phyloP scores from a whole-genome alignment of 1,140 invertebrate species.

The Penaeus vannamei region DNA sequence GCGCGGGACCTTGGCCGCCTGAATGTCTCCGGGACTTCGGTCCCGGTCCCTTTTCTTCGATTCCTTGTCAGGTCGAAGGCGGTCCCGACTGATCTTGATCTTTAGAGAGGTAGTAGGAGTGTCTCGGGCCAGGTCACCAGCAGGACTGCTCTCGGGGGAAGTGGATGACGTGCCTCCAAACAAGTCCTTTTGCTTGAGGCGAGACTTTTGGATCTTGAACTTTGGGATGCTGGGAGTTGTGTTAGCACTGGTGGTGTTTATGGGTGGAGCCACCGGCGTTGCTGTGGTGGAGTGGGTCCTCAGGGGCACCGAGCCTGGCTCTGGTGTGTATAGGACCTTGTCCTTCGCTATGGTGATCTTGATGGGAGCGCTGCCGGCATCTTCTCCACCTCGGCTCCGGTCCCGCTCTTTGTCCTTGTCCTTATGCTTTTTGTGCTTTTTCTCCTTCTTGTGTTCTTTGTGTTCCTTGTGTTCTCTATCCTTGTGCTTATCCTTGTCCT shows the following conservation, averaged over 20 bases:
- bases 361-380: conserved; percentile 73
- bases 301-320: conserved; percentile 69
- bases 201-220: conserved; percentile 79
- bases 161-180: conserved; percentile 58
- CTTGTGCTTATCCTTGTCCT: conserved; percentile 53
- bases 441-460: conserved; percentile 69
- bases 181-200: conserved; percentile 73
- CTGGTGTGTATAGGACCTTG: conserved; percentile 73
- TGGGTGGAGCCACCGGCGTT: conserved; percentile 45
- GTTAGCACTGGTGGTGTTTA: conserved; percentile 13
- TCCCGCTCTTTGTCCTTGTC: conserved; percentile 62
- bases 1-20: conserved; percentile 54
- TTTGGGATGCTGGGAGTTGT: conserved; percentile 71
- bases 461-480: conserved; percentile 53
- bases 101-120: conserved; percentile 68
- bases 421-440: conserved; percentile 66
- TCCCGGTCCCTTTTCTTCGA: conserved; percentile 68
- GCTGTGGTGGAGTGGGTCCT: conserved; percentile 68
- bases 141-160: conserved; percentile 63
- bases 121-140: conserved; percentile 68
- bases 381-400: conserved; percentile 37
- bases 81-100: conserved; percentile 69
- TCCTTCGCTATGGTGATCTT: conserved; percentile 81
- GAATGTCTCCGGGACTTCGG: conserved; percentile 59
- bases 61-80: conserved; percentile 52